Conservation (phyloP, 2,888 invertebrate species). For the Amorpha juglandis region DNA sequence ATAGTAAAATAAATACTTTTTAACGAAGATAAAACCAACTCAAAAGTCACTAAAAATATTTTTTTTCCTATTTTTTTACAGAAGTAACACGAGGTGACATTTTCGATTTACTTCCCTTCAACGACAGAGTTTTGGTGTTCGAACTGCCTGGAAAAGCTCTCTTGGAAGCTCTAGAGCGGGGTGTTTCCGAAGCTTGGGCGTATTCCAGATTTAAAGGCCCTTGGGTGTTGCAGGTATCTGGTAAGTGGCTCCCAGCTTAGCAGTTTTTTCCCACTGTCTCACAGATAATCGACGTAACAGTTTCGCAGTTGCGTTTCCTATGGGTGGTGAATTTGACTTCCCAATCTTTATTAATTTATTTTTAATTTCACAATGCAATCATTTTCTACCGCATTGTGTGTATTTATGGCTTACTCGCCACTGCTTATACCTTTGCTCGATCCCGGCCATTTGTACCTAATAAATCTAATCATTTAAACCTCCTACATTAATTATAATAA, state of each 20-base stretch:
- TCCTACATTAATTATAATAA: too few species aligned
- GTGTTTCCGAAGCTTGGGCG: slow-evolving; percentile 70
- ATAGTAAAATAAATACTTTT: too few species aligned
- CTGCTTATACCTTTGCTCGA: too few species aligned
- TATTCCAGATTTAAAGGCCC: slow-evolving; percentile 72
- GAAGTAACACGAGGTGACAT: slow-evolving; percentile 88
- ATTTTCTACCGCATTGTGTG: too few species aligned
- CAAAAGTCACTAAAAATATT: too few species aligned
- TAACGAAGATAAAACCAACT: too few species aligned
- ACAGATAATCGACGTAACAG: not conserved
- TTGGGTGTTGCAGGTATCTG: slow-evolving; percentile 85
- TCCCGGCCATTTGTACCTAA: too few species aligned
- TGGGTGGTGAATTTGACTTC: too few species aligned
- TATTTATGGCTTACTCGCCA: too few species aligned
- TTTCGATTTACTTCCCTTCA: slow-evolving; percentile 88
- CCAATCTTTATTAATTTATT: too few species aligned
- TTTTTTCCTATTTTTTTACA: slow-evolving; percentile 51
- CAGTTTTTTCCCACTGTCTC: not conserved
- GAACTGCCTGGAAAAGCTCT: slow-evolving; percentile 88
- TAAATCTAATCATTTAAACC: too few species aligned
- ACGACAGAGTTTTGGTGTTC: slow-evolving; percentile 87
- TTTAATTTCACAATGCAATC: too few species aligned
- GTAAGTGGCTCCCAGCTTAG: slow-evolving; percentile 52
- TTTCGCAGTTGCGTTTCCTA: not conserved
- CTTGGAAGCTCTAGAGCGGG: slow-evolving; percentile 83